Conservation (phyloP, 2,113 vertebrate genomes). For the Xiphophorus maculatus region DNA sequence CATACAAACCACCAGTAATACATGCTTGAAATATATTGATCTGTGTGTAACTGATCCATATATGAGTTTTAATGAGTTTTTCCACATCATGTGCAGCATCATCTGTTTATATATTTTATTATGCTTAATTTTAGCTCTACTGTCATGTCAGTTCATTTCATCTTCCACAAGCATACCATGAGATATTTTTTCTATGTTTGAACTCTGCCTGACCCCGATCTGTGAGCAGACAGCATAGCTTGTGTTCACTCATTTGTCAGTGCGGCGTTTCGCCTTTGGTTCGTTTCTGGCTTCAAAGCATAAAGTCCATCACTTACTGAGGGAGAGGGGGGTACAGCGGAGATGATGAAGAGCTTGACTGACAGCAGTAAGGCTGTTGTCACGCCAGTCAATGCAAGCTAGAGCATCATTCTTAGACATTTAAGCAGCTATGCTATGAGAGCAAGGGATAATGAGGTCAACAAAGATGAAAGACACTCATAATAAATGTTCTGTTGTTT, state of each 20-base stretch:
- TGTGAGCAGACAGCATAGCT: slow-evolving; percentile 30
- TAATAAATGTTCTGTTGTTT: slow-evolving; percentile 9
- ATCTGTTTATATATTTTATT: slow-evolving; percentile 11
- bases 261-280: slow-evolving; percentile 46
- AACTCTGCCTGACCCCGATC: slow-evolving; percentile 54
- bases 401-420: slow-evolving; percentile 51
- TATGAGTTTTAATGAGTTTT: neutral
- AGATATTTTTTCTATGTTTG: slow-evolving; percentile 25
- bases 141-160: slow-evolving; percentile 43
- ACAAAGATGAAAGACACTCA: slow-evolving; percentile 37
- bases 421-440: slow-evolving; percentile 50
- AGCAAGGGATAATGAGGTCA: slow-evolving; percentile 17
- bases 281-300: slow-evolving; percentile 34
- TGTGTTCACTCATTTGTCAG: slow-evolving; percentile 60
- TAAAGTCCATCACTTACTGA: slow-evolving; percentile 42
- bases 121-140: slow-evolving; percentile 12
- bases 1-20: neutral
- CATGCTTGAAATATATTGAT: neutral
- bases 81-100: slow-evolving; percentile 48
- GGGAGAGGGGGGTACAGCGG: slow-evolving; percentile 22
- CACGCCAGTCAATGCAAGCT: slow-evolving; percentile 57
- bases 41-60: neutral
- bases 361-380: slow-evolving; percentile 60
- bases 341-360: slow-evolving; percentile 58
- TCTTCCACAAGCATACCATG: slow-evolving; percentile 44